Conservation (phyloP, 2,888 invertebrate genomes). For the Ypsolopha sequella region DNA sequence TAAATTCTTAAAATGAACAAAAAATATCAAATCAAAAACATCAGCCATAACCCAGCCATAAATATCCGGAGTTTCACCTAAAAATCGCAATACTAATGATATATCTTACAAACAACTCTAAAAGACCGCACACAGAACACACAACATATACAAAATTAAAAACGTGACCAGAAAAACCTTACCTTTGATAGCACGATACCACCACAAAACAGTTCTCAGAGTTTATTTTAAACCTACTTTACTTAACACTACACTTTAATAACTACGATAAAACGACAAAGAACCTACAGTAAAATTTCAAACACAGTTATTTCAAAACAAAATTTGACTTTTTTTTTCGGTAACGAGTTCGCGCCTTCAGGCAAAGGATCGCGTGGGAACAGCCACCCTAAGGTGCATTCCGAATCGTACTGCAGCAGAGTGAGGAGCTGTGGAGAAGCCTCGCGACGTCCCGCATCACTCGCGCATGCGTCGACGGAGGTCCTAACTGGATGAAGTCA, state of each 20-base stretch:
- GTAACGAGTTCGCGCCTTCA: not conserved
- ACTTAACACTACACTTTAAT: not conserved
- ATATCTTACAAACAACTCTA: too few species aligned
- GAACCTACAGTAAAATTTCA: not conserved
- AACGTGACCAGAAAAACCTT: conserved; percentile 9
- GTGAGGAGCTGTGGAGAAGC: conserved; percentile 13
- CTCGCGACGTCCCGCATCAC: conserved; percentile 45
- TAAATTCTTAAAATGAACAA: too few species aligned
- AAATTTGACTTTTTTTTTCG: not conserved
- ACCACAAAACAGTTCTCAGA: not conserved
- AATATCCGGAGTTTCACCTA: too few species aligned
- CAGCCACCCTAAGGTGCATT: conserved; percentile 17
- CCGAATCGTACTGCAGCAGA: conserved; percentile 45
- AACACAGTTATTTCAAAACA: not conserved
- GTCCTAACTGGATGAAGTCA: conserved; percentile 38
- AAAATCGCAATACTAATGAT: too few species aligned
- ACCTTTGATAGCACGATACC: conserved; percentile 12
- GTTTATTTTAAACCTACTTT: not conserved
- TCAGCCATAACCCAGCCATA: too few species aligned
- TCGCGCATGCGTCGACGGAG: conserved; percentile 36
- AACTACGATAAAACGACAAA: too few species aligned
- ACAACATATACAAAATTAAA: conserved; percentile 7
- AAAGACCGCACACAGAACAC: not conserved
- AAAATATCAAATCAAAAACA: too few species aligned
- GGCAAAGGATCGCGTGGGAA: not conserved